These are phyloP conservation scores for Gallinago paraguaiae DNA, from an alignment of 2,113 vertebrate genomes.

Conservation along the genomic window DNA sequence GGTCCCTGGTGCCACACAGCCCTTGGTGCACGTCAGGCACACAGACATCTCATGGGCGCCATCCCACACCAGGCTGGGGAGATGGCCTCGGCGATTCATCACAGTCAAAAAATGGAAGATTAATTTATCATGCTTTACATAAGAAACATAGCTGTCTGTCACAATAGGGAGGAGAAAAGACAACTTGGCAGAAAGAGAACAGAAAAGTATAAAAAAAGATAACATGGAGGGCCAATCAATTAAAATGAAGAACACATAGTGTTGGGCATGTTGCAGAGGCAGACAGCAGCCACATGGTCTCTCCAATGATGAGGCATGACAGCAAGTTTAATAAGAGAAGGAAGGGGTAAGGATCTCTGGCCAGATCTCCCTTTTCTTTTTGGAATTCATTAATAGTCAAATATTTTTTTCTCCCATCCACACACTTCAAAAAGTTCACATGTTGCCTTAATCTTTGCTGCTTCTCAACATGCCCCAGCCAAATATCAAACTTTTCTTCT, in stretches of 20 bases:
- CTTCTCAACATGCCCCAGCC: not conserved
- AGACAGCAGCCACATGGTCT: not conserved
- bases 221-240: not conserved
- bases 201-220: not conserved
- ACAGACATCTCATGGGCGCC: accelerated
- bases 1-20: not conserved
- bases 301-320: not conserved
- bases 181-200: not conserved
- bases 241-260: not conserved
- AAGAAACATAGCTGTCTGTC: not conserved
- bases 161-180: not conserved
- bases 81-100: not conserved
- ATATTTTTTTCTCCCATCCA: not conserved
- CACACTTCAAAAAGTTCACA: not conserved
- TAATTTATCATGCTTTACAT: not conserved
- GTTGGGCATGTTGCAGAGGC: not conserved
- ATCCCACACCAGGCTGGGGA: not conserved
- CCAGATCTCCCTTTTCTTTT: not conserved
- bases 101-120: not conserved
- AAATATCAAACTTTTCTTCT: not conserved
- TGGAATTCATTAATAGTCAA: not conserved
- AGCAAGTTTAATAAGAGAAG: slow-evolving; percentile 17
- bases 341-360: not conserved
- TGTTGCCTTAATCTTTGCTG: not conserved
- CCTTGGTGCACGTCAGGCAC: not conserved